Conservation (phyloP, 2,888 invertebrate genomes). For the Tinea trinotella region DNA sequence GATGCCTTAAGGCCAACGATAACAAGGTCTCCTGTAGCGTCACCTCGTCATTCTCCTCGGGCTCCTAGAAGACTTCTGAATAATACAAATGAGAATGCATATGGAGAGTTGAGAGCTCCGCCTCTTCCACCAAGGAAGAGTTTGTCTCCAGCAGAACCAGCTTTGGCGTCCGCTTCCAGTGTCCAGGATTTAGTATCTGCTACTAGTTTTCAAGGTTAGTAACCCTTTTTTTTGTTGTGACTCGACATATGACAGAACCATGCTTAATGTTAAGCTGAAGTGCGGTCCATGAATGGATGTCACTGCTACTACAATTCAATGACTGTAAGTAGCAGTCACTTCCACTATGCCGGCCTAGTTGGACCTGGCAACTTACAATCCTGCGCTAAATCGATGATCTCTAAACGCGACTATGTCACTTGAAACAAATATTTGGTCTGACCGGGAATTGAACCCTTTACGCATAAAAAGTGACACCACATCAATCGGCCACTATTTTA, state of each 20-base stretch:
- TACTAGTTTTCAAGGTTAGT: constrained; percentile 35
- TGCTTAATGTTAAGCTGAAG: too few relatives aligned
- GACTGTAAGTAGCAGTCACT: too few relatives aligned
- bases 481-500: too few relatives aligned
- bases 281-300: too few relatives aligned
- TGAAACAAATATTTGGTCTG: too few relatives aligned
- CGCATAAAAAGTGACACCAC: too few relatives aligned
- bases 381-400: background rate
- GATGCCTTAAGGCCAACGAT: constrained; percentile 61
- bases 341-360: too few relatives aligned
- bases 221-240: too few relatives aligned
- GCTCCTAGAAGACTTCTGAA: constrained; percentile 36
- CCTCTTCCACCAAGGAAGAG: constrained; percentile 75
- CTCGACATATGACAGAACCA: too few relatives aligned
- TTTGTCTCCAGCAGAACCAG: constrained; percentile 54
- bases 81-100: constrained; percentile 43
- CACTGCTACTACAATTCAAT: too few relatives aligned
- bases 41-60: constrained; percentile 65
- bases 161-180: constrained; percentile 47
- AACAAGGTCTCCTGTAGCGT: constrained; percentile 70
- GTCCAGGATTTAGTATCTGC: constrained; percentile 57
- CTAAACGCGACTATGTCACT: background rate
- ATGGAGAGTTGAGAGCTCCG: constrained; percentile 55
- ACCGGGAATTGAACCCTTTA: too few relatives aligned
- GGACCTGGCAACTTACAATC: too few relatives aligned